A percentile compares a stretch with the other conserved stretches of the same genome.
Evolutionary conservation across 1,140 invertebrate genomes (phyloP).

Genomic region (Acromyrmex charruanus): DNA sequence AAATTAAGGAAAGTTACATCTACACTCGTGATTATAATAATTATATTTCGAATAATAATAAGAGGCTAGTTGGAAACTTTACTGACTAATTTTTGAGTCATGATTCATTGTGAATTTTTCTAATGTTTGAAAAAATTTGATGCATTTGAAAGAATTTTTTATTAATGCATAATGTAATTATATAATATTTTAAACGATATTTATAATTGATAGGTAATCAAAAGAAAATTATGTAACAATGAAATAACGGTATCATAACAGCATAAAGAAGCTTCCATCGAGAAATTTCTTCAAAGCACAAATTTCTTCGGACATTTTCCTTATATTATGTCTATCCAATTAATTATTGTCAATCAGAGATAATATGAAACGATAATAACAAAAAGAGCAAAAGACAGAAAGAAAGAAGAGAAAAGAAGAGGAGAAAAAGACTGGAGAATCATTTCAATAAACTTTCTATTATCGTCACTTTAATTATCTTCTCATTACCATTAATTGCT

Average conservation of each 20-base stretch:
- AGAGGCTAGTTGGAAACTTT: neutral
- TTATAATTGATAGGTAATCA: neutral
- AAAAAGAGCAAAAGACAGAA: constrained; percentile 11
- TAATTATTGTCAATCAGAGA: constrained; percentile 38
- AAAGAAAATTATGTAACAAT: neutral
- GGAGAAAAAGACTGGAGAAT: neutral
- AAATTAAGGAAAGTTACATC: neutral
- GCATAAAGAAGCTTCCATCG: neutral
- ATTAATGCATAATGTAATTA: neutral
- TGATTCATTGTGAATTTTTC: neutral
- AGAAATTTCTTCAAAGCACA: constrained; percentile 3
- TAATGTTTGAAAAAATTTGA: neutral
- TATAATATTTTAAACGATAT: neutral
- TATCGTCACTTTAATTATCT: constrained; percentile 31
- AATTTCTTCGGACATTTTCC: constrained; percentile 6
- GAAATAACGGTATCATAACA: neutral
- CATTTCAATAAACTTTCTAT: constrained; percentile 26
- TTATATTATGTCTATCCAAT: constrained; percentile 8
- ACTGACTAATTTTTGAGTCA: neutral
- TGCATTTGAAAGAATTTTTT: too few species aligned
- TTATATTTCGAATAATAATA: neutral
- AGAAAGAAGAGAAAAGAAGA: neutral
- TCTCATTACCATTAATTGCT: constrained; percentile 45
- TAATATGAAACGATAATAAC: neutral
- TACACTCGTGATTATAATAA: neutral